These are phyloP conservation scores for Chaetodon trifasciatus DNA, from an alignment of 2,797 vertebrate genomes.

Conservation along the genomic window DNA sequence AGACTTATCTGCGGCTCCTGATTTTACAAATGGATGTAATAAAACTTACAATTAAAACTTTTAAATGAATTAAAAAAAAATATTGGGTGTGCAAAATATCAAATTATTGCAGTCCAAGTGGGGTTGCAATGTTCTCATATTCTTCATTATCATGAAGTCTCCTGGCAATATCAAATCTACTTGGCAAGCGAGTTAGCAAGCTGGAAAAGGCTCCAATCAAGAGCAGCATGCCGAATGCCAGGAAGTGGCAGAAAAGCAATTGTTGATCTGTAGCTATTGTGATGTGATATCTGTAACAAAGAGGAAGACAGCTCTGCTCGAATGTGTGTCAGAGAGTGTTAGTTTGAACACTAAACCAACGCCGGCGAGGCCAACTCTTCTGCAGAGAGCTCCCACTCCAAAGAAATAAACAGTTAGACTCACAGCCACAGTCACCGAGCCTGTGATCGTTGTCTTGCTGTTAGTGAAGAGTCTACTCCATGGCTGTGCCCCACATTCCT, in stretches of 20 bases:
- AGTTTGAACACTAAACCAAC: conserved; percentile 3
- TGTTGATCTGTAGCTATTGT: neutral
- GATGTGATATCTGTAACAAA: neutral
- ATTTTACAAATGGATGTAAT: conserved; percentile 20
- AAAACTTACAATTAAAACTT: conserved; percentile 5
- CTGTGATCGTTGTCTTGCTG: neutral
- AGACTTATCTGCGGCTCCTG: neutral
- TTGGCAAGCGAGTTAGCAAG: neutral
- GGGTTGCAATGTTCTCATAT: neutral
- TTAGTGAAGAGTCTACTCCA: conserved; percentile 37
- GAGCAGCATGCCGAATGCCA: neutral
- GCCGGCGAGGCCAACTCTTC: neutral
- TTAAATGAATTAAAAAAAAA: neutral
- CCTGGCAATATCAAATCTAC: neutral
- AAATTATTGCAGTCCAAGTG: neutral
- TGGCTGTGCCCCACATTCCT: conserved; percentile 50
- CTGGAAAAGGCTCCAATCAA: neutral
- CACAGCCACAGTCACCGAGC: neutral
- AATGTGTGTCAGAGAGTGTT: conserved; percentile 7
- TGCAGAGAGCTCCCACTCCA: conserved; percentile 8
- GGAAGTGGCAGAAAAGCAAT: conserved; percentile 1
- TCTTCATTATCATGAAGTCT: conserved; percentile 2
- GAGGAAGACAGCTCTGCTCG: neutral
- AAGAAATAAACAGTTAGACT: conserved; percentile 27
- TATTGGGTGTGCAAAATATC: neutral